These are phyloP conservation scores for Calliopsis andreniformis DNA, from an alignment of 1,140 invertebrate genomes.

Conservation along the genomic window DNA sequence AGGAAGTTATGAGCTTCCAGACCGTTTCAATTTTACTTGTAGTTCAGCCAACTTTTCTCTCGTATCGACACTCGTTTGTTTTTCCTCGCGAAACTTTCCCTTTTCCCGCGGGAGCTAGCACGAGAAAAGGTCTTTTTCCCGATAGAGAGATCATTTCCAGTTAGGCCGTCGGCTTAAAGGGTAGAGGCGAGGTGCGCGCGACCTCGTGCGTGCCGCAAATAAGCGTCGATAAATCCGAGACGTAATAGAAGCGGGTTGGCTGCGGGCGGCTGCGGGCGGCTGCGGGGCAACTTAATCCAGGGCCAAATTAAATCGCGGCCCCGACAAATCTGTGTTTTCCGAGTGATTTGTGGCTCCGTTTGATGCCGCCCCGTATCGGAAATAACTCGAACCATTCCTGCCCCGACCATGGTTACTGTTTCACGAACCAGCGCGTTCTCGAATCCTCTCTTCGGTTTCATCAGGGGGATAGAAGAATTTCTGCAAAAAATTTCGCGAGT, in stretches of 20 bases:
- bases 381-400: slow-evolving; percentile 53
- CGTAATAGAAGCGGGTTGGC: slow-evolving; percentile 43
- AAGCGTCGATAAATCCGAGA: slow-evolving; percentile 61
- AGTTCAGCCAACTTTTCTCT: no score
- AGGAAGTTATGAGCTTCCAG: no score
- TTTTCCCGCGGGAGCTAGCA: neutral
- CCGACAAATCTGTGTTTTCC: slow-evolving; percentile 62
- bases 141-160: slow-evolving; percentile 39
- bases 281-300: slow-evolving; percentile 59
- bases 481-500: neutral
- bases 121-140: neutral
- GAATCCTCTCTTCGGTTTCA: slow-evolving; percentile 4
- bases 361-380: slow-evolving; percentile 55
- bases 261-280: no score
- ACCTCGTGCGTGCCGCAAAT: slow-evolving; percentile 58
- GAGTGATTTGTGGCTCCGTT: slow-evolving; percentile 63
- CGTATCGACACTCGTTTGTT: no score
- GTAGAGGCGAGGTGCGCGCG: slow-evolving; percentile 22
- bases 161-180: slow-evolving; percentile 23
- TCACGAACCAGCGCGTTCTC: neutral
- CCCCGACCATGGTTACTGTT: slow-evolving; percentile 22
- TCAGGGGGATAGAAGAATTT: neutral
- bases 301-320: slow-evolving; percentile 60
- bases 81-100: no score
- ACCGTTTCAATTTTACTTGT: no score